A percentile compares a stretch with the other conserved stretches of the same genome.
phyloP scores from a whole-genome alignment of 2,888 invertebrate species.

The Buathra laborator region DNA sequence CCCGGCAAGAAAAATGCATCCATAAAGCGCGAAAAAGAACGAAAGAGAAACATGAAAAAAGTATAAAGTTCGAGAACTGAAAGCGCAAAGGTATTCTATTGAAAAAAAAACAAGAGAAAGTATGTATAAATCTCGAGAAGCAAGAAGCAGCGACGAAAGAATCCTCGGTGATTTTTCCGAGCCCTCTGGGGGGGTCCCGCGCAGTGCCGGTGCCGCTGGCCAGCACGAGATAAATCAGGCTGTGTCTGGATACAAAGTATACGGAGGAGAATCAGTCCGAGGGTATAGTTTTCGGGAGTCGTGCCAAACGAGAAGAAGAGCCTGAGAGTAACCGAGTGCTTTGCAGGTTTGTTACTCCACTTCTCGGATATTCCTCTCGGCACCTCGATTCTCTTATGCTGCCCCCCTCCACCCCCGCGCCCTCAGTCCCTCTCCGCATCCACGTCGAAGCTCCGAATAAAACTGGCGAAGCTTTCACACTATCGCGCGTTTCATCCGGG shows the following conservation, averaged over 20 bases:
- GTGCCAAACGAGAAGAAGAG: slow-evolving; percentile 60
- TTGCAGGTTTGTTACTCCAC: slow-evolving; percentile 57
- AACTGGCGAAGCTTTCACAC: slow-evolving; percentile 66
- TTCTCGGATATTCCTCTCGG: slow-evolving; percentile 53
- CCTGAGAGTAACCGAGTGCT: slow-evolving; percentile 54
- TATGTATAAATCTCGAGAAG: slow-evolving; percentile 5
- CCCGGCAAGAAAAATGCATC: neutral
- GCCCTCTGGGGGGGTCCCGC: neutral
- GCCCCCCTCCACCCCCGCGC: neutral
- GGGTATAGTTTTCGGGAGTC: slow-evolving; percentile 62
- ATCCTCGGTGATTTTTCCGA: slow-evolving; percentile 9
- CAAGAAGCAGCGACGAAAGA: slow-evolving; percentile 8
- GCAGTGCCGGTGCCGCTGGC: slow-evolving; percentile 17
- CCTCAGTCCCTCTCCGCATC: slow-evolving; percentile 1
- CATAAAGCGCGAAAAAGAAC: neutral
- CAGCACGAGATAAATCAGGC: slow-evolving; percentile 53
- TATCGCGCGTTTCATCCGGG: slow-evolving; percentile 59
- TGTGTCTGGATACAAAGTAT: slow-evolving; percentile 49
- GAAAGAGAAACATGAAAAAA: neutral
- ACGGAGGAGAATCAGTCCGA: slow-evolving; percentile 54
- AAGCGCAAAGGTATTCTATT: neutral
- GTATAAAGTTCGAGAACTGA: slow-evolving; percentile 17
- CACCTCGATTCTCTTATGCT: slow-evolving; percentile 35
- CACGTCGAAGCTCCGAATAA: slow-evolving; percentile 56
- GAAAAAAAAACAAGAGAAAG: neutral